A percentile compares a stretch with the other conserved stretches of the same genome.
Conservation (phyloP, 2,888 invertebrate genomes). For the Lutraria lutraria region DNA sequence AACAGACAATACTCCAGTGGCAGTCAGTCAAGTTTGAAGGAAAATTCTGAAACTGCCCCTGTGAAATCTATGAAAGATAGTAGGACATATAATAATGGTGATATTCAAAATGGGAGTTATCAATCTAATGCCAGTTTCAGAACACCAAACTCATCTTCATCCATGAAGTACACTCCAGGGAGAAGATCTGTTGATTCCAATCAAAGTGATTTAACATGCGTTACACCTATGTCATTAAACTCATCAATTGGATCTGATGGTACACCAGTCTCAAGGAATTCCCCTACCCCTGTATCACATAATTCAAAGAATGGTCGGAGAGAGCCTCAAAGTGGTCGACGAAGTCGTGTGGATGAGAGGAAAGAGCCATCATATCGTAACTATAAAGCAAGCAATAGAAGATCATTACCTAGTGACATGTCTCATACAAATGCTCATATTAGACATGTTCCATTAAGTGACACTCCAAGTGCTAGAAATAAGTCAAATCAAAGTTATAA, state of each 20-base stretch:
- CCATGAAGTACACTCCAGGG: conserved; percentile 56
- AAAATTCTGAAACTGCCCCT: conserved; percentile 25
- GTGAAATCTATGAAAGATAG: conserved; percentile 21
- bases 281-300: background rate
- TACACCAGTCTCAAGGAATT: conserved; percentile 28
- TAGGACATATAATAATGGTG: conserved; percentile 1
- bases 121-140: conserved; percentile 39
- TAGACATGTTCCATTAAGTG: conserved; percentile 63
- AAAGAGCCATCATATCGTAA: conserved; percentile 68
- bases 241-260: conserved; percentile 45
- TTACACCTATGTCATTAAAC: conserved; percentile 62
- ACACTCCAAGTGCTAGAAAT: conserved; percentile 40
- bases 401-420: conserved; percentile 62
- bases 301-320: conserved; percentile 14
- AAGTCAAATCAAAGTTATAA: conserved; percentile 34
- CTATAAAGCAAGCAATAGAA: conserved; percentile 54
- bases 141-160: conserved; percentile 41
- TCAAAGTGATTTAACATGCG: conserved; percentile 60
- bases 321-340: conserved; percentile 46
- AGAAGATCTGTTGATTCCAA: conserved; percentile 56
- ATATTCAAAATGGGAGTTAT: background rate
- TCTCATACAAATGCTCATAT: conserved; percentile 46
- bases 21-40: conserved; percentile 28
- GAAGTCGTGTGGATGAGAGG: conserved; percentile 57
- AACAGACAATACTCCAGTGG: conserved; percentile 41